Evolutionary conservation across 2,888 invertebrate genomes (phyloP).

Genomic region (Ormia ochracea): DNA sequence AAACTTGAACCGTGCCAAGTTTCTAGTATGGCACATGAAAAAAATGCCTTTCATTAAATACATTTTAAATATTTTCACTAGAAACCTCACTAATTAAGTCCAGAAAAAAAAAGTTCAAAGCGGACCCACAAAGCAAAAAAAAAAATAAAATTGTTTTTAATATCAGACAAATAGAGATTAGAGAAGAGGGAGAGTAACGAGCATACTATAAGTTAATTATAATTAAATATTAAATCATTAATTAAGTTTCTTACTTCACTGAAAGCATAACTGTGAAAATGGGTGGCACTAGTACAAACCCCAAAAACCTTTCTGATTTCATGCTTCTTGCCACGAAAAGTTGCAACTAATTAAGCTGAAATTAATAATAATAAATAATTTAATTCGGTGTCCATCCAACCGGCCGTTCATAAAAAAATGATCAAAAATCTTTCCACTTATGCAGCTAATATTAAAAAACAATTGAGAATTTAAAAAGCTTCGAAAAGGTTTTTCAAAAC

Average conservation of each 20-base stretch:
- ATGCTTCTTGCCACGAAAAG: too few species aligned
- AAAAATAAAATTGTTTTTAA: slow-evolving; percentile 14
- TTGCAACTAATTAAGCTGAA: background rate
- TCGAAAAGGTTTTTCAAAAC: too few species aligned
- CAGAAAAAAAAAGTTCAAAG: background rate
- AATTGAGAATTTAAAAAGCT: too few species aligned
- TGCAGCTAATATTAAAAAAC: too few species aligned
- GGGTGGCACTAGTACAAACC: background rate
- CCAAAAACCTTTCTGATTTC: too few species aligned
- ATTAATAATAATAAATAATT: too few species aligned
- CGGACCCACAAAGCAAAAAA: background rate
- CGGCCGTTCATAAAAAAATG: too few species aligned
- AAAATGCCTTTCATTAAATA: slow-evolving; percentile 39
- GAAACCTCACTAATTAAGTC: slow-evolving; percentile 39
- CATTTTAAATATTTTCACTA: slow-evolving; percentile 31
- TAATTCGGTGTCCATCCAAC: too few species aligned
- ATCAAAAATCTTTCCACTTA: too few species aligned
- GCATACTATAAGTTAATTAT: background rate
- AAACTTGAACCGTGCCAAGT: background rate
- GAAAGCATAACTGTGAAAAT: background rate
- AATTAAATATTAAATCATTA: background rate
- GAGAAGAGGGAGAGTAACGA: background rate
- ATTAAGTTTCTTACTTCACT: background rate
- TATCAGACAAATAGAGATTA: slow-evolving; percentile 9
- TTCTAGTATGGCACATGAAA: background rate